Evolutionary conservation across 2,113 vertebrate genomes (phyloP).

Genomic region (Butorides virescens): DNA sequence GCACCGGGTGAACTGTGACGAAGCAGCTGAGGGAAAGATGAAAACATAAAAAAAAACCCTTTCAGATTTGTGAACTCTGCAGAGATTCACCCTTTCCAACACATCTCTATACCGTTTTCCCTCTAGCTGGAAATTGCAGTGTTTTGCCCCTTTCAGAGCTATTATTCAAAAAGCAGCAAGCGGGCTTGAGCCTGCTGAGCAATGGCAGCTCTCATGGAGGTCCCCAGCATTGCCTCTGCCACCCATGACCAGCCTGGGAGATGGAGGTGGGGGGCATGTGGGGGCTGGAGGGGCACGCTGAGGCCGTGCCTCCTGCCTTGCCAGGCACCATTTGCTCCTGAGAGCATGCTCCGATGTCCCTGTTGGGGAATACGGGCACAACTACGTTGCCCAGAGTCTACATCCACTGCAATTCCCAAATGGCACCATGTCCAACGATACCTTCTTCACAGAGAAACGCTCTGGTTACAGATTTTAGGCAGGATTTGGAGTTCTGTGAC

Average conservation of each 20-base stretch:
- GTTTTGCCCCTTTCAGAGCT: neutral
- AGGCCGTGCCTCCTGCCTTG: neutral
- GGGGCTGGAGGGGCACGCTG: neutral
- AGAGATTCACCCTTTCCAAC: neutral
- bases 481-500: neutral
- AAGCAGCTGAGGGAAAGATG: neutral
- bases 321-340: neutral
- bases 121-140: neutral
- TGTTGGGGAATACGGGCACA: neutral
- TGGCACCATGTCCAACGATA: neutral
- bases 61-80: neutral
- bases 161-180: neutral
- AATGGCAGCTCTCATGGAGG: neutral
- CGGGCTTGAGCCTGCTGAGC: neutral
- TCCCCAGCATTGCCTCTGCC: neutral
- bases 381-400: neutral
- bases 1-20: neutral
- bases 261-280: too few relatives aligned
- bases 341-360: neutral
- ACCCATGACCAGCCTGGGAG: neutral
- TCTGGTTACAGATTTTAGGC: neutral
- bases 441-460: neutral
- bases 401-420: neutral
- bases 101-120: rapidly evolving
- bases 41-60: neutral